A percentile compares a stretch with the other conserved stretches of the same genome.
phyloP scores from a whole-genome alignment of 2,797 vertebrate species.

The Tinamus major region DNA sequence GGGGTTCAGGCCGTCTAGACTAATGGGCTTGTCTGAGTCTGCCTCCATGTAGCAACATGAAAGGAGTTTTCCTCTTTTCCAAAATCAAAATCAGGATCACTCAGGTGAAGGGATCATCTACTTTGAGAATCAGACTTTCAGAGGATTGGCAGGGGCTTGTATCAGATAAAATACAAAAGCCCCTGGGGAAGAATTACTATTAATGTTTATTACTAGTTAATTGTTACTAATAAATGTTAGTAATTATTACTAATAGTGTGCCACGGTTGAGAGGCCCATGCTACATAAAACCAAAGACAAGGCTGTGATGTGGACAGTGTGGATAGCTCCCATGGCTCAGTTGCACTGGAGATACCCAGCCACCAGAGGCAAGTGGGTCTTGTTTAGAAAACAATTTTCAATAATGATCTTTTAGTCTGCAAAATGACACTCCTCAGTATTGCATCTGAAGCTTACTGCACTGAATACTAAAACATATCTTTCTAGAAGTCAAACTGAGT shows the following conservation, averaged over 20 bases:
- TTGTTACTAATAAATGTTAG: background rate
- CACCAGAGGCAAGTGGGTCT: background rate
- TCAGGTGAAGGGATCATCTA: background rate
- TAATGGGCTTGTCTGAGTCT: background rate
- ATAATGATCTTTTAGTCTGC: background rate
- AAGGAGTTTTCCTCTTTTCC: background rate
- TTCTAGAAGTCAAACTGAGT: background rate
- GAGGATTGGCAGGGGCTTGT: background rate
- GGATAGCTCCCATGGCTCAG: background rate
- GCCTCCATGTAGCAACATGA: background rate
- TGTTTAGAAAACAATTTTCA: background rate
- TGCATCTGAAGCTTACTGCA: background rate
- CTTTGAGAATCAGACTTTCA: background rate
- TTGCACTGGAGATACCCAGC: background rate
- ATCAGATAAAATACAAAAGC: background rate
- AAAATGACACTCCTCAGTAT: background rate
- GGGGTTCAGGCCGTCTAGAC: background rate
- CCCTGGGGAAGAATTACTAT: background rate
- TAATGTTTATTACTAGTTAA: background rate
- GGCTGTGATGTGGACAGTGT: fast-evolving
- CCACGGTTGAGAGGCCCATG: background rate
- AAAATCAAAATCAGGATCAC: background rate
- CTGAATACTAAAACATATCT: background rate
- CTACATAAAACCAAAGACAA: background rate
- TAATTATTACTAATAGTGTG: background rate